Evolutionary conservation across 1,140 invertebrate species (phyloP).

Genomic region (Sinonovacula constricta): DNA sequence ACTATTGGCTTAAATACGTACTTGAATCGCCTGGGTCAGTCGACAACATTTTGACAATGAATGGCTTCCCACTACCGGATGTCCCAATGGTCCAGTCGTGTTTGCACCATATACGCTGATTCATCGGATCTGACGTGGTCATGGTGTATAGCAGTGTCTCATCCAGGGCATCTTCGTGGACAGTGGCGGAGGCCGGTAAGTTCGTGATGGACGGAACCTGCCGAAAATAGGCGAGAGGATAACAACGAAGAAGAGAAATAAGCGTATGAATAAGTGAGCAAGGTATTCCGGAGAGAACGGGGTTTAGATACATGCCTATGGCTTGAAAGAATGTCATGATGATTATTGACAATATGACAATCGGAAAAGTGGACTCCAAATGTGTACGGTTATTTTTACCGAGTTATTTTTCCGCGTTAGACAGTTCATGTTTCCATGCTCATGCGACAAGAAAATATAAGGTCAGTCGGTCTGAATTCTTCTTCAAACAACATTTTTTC

Average conservation of each 20-base stretch:
- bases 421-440: too few relatives aligned
- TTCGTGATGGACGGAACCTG: conserved; percentile 30
- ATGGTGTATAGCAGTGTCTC: conserved; percentile 37
- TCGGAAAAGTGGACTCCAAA: not conserved
- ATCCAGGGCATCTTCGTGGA: conserved; percentile 35
- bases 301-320: not conserved
- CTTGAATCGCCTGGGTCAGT: conserved; percentile 15
- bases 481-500: too few relatives aligned
- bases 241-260: not conserved
- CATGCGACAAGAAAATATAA: too few relatives aligned
- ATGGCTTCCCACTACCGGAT: not conserved
- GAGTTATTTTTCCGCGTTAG: too few relatives aligned
- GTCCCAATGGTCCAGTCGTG: conserved; percentile 22
- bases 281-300: not conserved
- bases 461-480: too few relatives aligned
- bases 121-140: conserved; percentile 34
- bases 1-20: conserved; percentile 2
- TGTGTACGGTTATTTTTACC: not conserved
- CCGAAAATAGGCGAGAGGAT: not conserved
- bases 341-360: not conserved
- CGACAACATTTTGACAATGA: conserved; percentile 43
- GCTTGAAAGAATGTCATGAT: not conserved
- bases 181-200: conserved; percentile 11
- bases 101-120: conserved; percentile 40
- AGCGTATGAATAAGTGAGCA: not conserved